Base-by-base conservation (phyloP, 53 echinoderm and acorn worm species). In the Astropecten irregularis region DNA sequence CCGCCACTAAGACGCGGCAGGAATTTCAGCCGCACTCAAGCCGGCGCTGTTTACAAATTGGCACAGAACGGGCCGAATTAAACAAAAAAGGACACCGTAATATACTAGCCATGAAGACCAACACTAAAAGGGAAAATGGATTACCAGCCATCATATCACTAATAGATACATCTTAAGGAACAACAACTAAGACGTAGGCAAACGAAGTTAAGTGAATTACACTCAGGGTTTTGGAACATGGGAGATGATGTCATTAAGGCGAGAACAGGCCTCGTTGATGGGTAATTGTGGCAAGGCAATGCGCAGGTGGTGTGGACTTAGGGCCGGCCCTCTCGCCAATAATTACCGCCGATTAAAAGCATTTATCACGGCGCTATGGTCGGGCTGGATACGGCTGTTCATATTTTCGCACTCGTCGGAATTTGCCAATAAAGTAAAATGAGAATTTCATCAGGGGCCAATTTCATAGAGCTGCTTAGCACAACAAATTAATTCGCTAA, bases 151-250 rank as follows among this genome's bases (percentile, higher is more conserved):
- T n/a, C n/a, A n/a, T n/a, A n/a, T 62, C 33, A 58, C 31, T 30
- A 42, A 71, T 71, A 71, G 71, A 71, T 71, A 71, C 71, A 71
- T 71, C 71, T 71, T 47, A 58, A 71, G 71, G 52, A 71, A 71
- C 71, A n/a, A n/a, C n/a, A 71, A 71, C 49, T 34, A 52, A 71
- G 71, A 71, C 49, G 42, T 52, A 32, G 51, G 71, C 52, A 49
- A 71, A 71, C 49, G 51, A 20, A 49, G 49, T 71, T 71, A 71
- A 71, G 71, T 71, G 71, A 71, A 71, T 71, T 71, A 71, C 35
- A 52, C 71, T 71, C 71, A 8, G 71, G 19, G n/a, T n/a, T 50
- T 71, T 7, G 36, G 31, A 58, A 51, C 35, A 71, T 18, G 35
- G 53, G 51, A n/a, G n/a, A 34, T 71, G 71, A 71, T 71, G 71